Base-by-base conservation (phyloP, 2,797 vertebrate species). In the Caiman crocodilus region DNA sequence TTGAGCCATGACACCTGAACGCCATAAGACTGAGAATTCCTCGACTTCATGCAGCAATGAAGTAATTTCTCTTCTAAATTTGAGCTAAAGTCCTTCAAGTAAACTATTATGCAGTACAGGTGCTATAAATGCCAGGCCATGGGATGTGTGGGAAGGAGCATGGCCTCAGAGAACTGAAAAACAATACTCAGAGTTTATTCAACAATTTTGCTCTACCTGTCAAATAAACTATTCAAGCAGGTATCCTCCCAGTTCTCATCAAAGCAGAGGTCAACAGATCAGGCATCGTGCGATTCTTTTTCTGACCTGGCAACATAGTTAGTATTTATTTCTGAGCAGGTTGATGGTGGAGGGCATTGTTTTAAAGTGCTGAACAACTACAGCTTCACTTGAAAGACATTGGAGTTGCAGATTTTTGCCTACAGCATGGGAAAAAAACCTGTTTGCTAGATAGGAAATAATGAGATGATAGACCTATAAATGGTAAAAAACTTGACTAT, bases 81-180 rank as follows among this genome's bases (percentile, higher is more conserved):
- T 73, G 13, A 50, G 2, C 4, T 4, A 73, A 73, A 71, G 42
- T 13, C 42, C 67, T 35, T 25, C 23, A 20, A 42, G 32, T 32
- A 73, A 73, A 35, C 21, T 42, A 12, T 79, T 56, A 50, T 92
- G 84, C 59, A 76, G 77, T 25, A 73, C 87, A 30, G 30, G 3
- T 64, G 80, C 63, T 59, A 64, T 75, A 79, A 60, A 55, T 12
- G 84, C 25, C 32, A 80, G 16, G 17, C 67, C 77, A 75, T 32
- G 14, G 92, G 76, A 21, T 15, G 15, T 5, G 67, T 91, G 87
- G 88, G 92, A 94, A 94, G 75, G 76, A 94, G 55, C 88, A 85
- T 79, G 58, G 55, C 85, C 21, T 7, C 15, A 25, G n/a, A 91
- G 76, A 76, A 90, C 87, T 26, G 16, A 95, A 20, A 18, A 35